These are phyloP conservation scores for Peromyscus aztecus DNA, from an alignment of 2,797 vertebrate species.

Conservation along the genomic window DNA sequence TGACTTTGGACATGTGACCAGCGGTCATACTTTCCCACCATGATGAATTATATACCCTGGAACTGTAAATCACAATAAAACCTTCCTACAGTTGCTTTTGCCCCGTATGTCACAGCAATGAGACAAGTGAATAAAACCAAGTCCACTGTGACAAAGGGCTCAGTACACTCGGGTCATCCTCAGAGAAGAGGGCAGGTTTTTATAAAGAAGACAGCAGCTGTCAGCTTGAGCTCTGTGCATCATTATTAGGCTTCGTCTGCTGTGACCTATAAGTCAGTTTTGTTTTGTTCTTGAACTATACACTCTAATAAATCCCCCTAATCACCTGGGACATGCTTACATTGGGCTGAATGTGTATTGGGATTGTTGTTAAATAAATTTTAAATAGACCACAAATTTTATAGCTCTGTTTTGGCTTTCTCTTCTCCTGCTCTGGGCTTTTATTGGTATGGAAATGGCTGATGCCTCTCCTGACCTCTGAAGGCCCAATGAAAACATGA, in stretches of 20 bases:
- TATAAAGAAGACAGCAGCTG: neutral
- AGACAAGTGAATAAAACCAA: neutral
- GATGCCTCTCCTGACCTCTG: conserved; percentile 62
- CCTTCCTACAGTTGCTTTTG: neutral
- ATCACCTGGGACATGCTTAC: neutral
- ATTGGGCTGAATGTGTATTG: neutral
- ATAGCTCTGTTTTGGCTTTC: conserved; percentile 20
- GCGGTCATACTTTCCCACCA: neutral
- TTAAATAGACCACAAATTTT: conserved; percentile 23
- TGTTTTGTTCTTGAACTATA: conserved; percentile 29
- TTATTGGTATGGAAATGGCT: conserved; percentile 19
- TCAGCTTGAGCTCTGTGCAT: neutral
- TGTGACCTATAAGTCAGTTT: neutral
- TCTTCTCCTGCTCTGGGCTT: neutral
- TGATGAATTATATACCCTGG: neutral
- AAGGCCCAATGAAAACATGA: conserved; percentile 71
- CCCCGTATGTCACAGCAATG: neutral
- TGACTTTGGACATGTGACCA: neutral
- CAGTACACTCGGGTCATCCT: neutral
- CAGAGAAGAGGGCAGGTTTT: neutral
- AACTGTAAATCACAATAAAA: neutral
- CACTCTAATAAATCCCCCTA: neutral
- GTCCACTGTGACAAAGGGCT: neutral
- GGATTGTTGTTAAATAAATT: conserved; percentile 40
- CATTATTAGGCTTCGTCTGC: neutral